phyloP scores from a whole-genome alignment of 2,888 invertebrate genomes.

The Steinernema scapterisci region DNA sequence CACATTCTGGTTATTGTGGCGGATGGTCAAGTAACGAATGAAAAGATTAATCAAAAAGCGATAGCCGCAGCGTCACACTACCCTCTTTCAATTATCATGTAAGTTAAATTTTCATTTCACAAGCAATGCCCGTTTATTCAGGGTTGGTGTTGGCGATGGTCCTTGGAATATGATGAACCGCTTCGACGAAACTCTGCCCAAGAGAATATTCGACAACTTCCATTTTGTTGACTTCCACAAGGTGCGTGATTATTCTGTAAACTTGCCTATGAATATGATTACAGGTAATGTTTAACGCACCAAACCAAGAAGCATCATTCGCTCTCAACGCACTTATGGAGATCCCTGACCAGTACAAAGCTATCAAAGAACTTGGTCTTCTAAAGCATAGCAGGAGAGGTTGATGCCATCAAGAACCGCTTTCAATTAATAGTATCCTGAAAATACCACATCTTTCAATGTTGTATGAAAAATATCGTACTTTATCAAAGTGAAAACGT shows the following conservation, averaged over 20 bases:
- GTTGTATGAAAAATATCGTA: neutral
- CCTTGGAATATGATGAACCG: constrained; percentile 72
- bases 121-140: constrained; percentile 34
- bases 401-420: constrained; percentile 25
- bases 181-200: constrained; percentile 71
- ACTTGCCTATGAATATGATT: constrained; percentile 32
- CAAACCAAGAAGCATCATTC: constrained; percentile 69
- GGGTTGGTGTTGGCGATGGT: constrained; percentile 72
- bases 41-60: constrained; percentile 69
- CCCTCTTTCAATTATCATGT: constrained; percentile 71
- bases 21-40: constrained; percentile 71
- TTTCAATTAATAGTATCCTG: neutral
- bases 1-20: constrained; percentile 72
- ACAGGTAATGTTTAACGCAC: constrained; percentile 66
- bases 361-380: constrained; percentile 64
- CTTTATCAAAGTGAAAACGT: neutral
- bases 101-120: neutral
- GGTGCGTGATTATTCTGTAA: too few relatives aligned
- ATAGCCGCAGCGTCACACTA: constrained; percentile 70
- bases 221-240: constrained; percentile 72
- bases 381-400: constrained; percentile 63
- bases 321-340: constrained; percentile 72
- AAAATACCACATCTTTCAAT: too few relatives aligned
- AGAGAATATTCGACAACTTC: constrained; percentile 72
- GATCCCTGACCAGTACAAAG: constrained; percentile 71